Conservation (phyloP, 2,113 vertebrate species). For the Anoura caudifer region DNA sequence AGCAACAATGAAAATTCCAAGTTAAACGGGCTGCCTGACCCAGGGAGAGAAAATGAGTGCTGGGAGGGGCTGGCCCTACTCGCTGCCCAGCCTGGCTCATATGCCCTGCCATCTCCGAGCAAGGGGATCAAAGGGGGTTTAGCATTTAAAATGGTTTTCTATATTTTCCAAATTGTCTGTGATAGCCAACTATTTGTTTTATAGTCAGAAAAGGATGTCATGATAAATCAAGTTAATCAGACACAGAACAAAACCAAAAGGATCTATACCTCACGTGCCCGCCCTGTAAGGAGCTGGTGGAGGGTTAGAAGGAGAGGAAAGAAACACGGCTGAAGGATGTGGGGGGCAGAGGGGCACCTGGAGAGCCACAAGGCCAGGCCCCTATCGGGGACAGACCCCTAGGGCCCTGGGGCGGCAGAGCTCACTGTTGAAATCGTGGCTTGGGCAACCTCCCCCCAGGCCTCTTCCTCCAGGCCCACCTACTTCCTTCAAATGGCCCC, state of each 20-base stretch:
- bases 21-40: no score
- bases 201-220: not conserved
- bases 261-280: not conserved
- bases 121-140: not conserved
- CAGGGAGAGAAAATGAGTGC: no score
- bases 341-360: not conserved
- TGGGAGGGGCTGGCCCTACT: accelerated
- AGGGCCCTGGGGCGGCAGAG: not conserved
- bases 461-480: not conserved
- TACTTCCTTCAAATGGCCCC: not conserved
- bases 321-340: not conserved
- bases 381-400: not conserved
- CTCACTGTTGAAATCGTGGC: not conserved
- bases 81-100: no score
- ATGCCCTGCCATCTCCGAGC: no score
- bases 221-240: not conserved
- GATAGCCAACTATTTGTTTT: not conserved
- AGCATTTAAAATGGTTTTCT: not conserved
- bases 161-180: not conserved
- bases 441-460: not conserved
- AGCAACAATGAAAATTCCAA: not conserved
- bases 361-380: not conserved
- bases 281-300: not conserved
- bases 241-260: not conserved
- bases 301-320: not conserved